Evolutionary conservation across 2,797 vertebrate species (phyloP).

Genomic region (Galagoides demidoff): DNA sequence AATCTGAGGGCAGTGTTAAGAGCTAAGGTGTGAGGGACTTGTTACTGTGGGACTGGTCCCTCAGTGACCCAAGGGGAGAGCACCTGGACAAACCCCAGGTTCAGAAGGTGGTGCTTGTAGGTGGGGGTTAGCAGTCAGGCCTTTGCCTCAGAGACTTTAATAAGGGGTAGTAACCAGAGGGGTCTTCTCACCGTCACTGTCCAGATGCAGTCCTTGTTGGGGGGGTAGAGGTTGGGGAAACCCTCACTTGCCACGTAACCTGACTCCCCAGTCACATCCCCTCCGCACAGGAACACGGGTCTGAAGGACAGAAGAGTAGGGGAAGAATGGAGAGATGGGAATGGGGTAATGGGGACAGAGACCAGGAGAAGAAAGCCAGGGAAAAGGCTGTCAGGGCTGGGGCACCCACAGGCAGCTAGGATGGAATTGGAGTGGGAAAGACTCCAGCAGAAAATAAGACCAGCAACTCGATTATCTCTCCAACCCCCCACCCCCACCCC

Average conservation of each 20-base stretch:
- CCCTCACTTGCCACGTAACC: conserved; percentile 94
- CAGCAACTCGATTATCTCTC: background rate
- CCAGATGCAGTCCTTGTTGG: conserved; percentile 93
- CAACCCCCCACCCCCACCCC: conserved; percentile 61
- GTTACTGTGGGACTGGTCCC: background rate
- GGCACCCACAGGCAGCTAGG: background rate
- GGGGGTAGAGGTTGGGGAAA: conserved; percentile 92
- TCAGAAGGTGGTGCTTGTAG: background rate
- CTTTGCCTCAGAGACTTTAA: background rate
- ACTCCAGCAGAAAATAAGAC: background rate
- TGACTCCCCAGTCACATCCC: conserved; percentile 89
- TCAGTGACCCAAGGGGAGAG: background rate
- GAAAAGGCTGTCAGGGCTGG: background rate
- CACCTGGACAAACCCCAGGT: background rate
- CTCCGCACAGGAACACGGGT: conserved; percentile 93
- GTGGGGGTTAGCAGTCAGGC: background rate
- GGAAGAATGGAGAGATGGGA: background rate
- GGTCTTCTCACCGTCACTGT: conserved; percentile 91
- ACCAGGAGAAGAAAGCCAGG: background rate
- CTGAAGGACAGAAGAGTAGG: conserved; percentile 82
- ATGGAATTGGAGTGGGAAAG: background rate
- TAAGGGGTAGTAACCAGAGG: background rate
- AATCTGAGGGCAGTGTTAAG: background rate
- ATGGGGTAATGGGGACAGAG: conserved; percentile 50
- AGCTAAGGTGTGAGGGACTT: background rate